Evolutionary conservation across 2,888 invertebrate genomes (phyloP), one percentile per base, ranked within the genome.

Genomic region (Ctena decussata): DNA sequence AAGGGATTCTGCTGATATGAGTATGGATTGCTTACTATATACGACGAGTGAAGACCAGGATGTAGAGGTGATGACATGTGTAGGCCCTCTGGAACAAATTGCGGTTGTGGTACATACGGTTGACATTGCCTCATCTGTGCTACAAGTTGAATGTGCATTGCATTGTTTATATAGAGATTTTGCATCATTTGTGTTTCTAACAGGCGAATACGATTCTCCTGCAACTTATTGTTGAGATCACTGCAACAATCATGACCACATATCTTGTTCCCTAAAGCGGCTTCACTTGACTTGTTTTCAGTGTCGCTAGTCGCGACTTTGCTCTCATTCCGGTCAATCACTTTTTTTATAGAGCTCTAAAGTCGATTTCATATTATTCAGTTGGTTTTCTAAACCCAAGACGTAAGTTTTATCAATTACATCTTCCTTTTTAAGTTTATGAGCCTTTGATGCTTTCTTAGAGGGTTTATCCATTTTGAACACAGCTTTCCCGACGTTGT

Each of bases 131-230:
- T 53, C 21, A 53, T 15, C n/a, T 69, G 69, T 27, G 37, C 12
- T 18, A 21, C 12, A 12, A 69, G 30, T 24, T 69, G 69, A 6
- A 37, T 69, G 15, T 69, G 69, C 37, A 35, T 12, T 6, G 69
- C 32, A 69, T 69, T 32, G 24, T 35, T 12, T 35, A 69, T 32
- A 27, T 27, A 69, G 27, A 69, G 11, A 27, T 69, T 69, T 37
- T 69, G 69, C 32, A 37, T 69, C 69, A 69, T 69, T 27, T 69
- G 69, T 3, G 69, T 69, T 21, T 27, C 69, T n/a, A n/a, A n/a
- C n/a, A n/a, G n/a, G n/a, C n/a, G n/a, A n/a, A n/a, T n/a, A n/a
- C n/a, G n/a, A 69, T 69, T 32, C 6, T 69, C 32, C 6, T 69
- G 37, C 3, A 69, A 12, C 21, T 69, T 69, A 6, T 69, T 15